Evolutionary conservation across 2,797 vertebrate species (phyloP), one percentile per base, ranked within the genome.

Genomic region (Phaenicophaeus curvirostris): DNA sequence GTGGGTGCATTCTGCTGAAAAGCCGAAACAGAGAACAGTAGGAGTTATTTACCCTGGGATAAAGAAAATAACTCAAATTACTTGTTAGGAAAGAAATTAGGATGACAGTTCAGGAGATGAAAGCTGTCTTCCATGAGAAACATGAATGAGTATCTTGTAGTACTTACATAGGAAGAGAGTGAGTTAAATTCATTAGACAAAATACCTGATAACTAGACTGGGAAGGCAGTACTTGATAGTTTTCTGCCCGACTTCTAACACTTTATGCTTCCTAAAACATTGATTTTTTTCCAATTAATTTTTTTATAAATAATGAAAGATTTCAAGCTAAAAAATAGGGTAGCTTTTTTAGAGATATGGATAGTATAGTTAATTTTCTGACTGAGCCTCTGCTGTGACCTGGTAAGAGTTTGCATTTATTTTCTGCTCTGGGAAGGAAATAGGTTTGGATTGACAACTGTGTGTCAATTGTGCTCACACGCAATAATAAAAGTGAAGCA

Each of bases 21-120:
- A 77, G 7, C n/a, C 90, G 71, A 85, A 94, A 39, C 11, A 50
- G 62, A 69, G 35, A 66, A 59, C 8, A 57, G 57, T 12, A 76
- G 15, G 39, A 48, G 31, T 53, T 77, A 58, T 54, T 33, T 75
- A 48, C 8, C 6, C 58, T 37, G 59, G 58, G 33, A 48, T 59
- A 44, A 96, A 88, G 44, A 61, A 91, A 95, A 88, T 48, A 88
- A 75, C 18, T 71, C 54, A 31, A 37, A 93, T 91, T 93, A 55
- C 74, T 69, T 81, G 11, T 39, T 69, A 55, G 44, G 33, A 74
- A 78, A 59, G 20, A 79, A 94, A 85, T 86, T 51, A 86, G 13
- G 16, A 30, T 18, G 39, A 58, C 13, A 63, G 27, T 73, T 86
- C 57, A 73, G 53, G 57, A 87, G 48, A 50, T 90, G 53, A 80